phyloP scores from a whole-genome alignment of 2,888 invertebrate genomes.

The Pyrrhia umbra region DNA sequence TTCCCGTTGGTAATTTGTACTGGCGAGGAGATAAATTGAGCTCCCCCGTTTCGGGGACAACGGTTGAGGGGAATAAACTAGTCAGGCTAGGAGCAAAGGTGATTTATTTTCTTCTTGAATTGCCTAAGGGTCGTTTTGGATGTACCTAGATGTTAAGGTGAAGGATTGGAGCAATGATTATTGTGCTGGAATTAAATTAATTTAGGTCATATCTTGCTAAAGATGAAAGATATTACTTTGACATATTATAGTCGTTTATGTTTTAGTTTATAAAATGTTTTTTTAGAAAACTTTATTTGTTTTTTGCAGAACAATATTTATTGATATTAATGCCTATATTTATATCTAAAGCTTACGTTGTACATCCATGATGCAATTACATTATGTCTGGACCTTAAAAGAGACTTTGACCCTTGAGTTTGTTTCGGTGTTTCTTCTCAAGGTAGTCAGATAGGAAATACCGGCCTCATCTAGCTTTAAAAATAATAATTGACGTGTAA shows the following conservation, averaged over 20 bases:
- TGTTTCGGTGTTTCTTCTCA: too few species aligned
- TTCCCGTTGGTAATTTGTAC: conserved; percentile 63
- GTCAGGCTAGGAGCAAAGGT: conserved; percentile 52
- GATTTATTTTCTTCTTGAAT: conserved; percentile 61
- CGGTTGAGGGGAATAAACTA: conserved; percentile 61
- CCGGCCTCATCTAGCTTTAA: too few species aligned
- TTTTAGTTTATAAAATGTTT: neutral
- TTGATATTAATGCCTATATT: neutral
- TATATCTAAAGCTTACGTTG: neutral
- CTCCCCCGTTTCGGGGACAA: conserved; percentile 59
- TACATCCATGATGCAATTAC: too few species aligned
- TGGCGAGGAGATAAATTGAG: conserved; percentile 63
- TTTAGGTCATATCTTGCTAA: conserved; percentile 1
- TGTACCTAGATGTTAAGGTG: conserved; percentile 32
- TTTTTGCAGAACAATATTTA: neutral
- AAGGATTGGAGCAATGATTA: conserved; percentile 45
- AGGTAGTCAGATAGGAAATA: too few species aligned
- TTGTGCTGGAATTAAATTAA: conserved; percentile 22
- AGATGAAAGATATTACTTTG: neutral
- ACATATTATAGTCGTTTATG: neutral
- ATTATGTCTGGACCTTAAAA: too few species aligned
- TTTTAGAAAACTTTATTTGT: neutral
- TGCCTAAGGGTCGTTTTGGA: conserved; percentile 45
- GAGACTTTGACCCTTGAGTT: too few species aligned
- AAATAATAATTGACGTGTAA: too few species aligned